phyloP scores from a whole-genome alignment of 2,797 vertebrate genomes.

The Chelmon rostratus region DNA sequence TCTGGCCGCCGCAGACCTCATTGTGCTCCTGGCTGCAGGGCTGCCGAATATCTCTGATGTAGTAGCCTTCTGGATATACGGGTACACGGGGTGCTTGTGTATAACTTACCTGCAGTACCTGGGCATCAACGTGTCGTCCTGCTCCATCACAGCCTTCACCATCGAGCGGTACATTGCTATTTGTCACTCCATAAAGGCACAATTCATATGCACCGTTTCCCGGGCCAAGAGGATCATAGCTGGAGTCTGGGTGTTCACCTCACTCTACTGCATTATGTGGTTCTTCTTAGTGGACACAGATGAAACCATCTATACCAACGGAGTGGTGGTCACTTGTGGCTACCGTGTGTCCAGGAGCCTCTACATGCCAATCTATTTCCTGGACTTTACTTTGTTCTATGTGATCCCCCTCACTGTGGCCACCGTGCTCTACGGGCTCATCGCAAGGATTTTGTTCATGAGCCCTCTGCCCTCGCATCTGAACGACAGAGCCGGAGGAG shows the following conservation, averaged over 20 bases:
- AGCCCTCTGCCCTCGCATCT: slow-evolving; percentile 83
- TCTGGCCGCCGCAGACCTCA: slow-evolving; percentile 90
- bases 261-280: slow-evolving; percentile 92
- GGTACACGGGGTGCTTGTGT: slow-evolving; percentile 89
- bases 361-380: slow-evolving; percentile 93
- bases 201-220: slow-evolving; percentile 90
- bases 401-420: slow-evolving; percentile 87
- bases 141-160: slow-evolving; percentile 92
- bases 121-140: slow-evolving; percentile 92
- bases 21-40: slow-evolving; percentile 90
- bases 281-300: slow-evolving; percentile 92
- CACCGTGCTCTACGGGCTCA: slow-evolving; percentile 88
- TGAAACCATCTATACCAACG: slow-evolving; percentile 86
- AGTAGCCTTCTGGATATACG: slow-evolving; percentile 90
- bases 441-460: slow-evolving; percentile 88
- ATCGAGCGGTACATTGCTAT: slow-evolving; percentile 93
- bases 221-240: slow-evolving; percentile 91
- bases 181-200: slow-evolving; percentile 91
- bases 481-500: slow-evolving; percentile 75
- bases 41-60: slow-evolving; percentile 91
- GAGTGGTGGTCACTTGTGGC: slow-evolving; percentile 88
- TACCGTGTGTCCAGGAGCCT: slow-evolving; percentile 90
- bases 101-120: slow-evolving; percentile 94
- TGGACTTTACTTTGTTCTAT: slow-evolving; percentile 92
- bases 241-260: slow-evolving; percentile 90